Conservation (phyloP, 2,888 invertebrate species). For the Gymnoscelis rufifasciata region DNA sequence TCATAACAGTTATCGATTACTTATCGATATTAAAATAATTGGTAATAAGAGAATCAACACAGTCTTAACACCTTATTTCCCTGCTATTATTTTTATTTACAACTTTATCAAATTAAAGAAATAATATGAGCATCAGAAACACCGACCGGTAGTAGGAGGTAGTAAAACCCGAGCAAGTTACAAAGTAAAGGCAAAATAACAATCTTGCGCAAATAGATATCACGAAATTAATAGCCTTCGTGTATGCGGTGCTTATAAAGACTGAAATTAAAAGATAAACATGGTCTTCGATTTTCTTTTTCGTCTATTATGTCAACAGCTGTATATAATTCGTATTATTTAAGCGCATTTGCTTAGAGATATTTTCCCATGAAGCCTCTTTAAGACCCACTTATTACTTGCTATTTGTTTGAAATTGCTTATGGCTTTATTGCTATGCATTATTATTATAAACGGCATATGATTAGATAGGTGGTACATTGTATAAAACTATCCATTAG, state of each 20-base stretch:
- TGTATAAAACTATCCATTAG: too few relatives aligned
- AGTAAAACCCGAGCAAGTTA: conserved; percentile 26
- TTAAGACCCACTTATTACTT: conserved; percentile 37
- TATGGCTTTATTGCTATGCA: conserved; percentile 34
- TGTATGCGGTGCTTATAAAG: conserved; percentile 42
- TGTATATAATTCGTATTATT: conserved; percentile 52
- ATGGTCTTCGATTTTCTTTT: conserved; percentile 19
- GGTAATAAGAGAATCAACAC: not conserved
- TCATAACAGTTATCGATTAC: conserved; percentile 12
- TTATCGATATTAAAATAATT: conserved; percentile 19
- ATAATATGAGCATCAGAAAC: conserved; percentile 18
- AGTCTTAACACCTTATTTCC: conserved; percentile 20
- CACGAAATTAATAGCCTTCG: conserved; percentile 38
- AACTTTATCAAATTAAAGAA: conserved; percentile 16
- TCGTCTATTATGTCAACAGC: conserved; percentile 65
- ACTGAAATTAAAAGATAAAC: conserved; percentile 32
- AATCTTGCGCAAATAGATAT: conserved; percentile 39
- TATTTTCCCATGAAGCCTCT: conserved; percentile 55
- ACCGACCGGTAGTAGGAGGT: conserved; percentile 17
- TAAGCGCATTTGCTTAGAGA: conserved; percentile 48
- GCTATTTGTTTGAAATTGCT: conserved; percentile 43
- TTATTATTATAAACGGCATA: conserved; percentile 33
- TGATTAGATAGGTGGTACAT: conserved; percentile 20
- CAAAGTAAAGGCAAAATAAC: conserved; percentile 36
- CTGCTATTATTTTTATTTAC: conserved; percentile 18